Evolutionary conservation across 1,140 invertebrate genomes (phyloP).

Genomic region (Tetraneura akinire): DNA sequence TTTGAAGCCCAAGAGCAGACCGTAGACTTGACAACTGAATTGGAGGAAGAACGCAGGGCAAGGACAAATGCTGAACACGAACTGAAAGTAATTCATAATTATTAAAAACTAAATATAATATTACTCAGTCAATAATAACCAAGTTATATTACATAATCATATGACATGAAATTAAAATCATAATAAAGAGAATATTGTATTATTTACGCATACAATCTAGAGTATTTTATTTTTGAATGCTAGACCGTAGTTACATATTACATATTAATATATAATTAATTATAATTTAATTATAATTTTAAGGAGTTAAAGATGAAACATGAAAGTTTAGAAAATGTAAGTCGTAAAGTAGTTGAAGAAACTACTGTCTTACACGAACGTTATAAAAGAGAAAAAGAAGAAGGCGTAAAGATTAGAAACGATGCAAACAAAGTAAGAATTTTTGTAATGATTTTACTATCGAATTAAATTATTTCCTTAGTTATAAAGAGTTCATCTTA

Average conservation of each 20-base stretch:
- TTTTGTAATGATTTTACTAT: background rate
- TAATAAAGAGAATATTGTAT: no score
- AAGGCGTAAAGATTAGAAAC: conserved; percentile 62
- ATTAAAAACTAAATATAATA: no score
- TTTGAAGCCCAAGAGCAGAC: conserved; percentile 71
- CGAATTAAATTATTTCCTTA: no score
- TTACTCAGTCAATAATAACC: no score
- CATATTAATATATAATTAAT: no score
- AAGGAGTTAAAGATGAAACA: conserved; percentile 63
- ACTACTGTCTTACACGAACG: conserved; percentile 65
- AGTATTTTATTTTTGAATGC: no score
- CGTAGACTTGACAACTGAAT: conserved; percentile 60
- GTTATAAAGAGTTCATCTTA: no score
- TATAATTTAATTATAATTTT: no score
- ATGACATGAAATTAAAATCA: no score
- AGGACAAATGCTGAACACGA: conserved; percentile 60
- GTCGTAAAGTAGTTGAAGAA: conserved; percentile 68
- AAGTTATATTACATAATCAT: no score
- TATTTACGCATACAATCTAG: no score
- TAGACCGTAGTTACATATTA: no score
- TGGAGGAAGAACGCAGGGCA: conserved; percentile 64
- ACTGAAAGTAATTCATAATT: conserved; percentile 58
- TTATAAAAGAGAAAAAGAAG: conserved; percentile 65
- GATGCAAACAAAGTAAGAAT: conserved; percentile 60
- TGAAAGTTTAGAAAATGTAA: conserved; percentile 66